Percentiles rank a stretch among this genome's conserved stretches.
These are phyloP conservation scores for Lasius platythorax DNA, from an alignment of 2,888 invertebrate genomes.

Conservation along the genomic window DNA sequence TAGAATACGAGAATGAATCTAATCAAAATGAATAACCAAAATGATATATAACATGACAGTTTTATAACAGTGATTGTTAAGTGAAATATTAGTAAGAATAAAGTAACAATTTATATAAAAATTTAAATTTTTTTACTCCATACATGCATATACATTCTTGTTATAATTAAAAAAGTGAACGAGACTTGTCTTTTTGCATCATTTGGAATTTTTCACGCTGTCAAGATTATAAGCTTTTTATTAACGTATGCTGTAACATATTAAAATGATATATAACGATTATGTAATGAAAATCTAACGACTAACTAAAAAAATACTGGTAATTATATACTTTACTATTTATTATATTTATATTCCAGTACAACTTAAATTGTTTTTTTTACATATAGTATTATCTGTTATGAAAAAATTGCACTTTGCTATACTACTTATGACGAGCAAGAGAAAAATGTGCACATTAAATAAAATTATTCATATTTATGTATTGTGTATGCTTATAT, in stretches of 20 bases:
- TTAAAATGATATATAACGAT: not conserved
- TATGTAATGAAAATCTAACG: not conserved
- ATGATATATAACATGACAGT: not conserved
- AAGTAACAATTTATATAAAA: slow-evolving; percentile 16
- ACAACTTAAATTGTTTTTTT: not conserved
- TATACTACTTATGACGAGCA: not conserved
- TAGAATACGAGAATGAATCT: not conserved
- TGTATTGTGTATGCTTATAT: not conserved
- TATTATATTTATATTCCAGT: not conserved
- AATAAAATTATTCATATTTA: not conserved
- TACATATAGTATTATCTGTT: not conserved
- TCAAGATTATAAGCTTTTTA: not conserved
- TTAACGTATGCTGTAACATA: not conserved
- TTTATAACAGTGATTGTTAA: not conserved
- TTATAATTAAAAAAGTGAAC: not conserved
- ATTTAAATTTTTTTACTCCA: not conserved
- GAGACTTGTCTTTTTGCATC: not conserved
- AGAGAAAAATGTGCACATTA: not conserved
- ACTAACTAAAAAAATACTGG: not conserved
- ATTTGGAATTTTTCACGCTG: not conserved
- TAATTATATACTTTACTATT: not conserved
- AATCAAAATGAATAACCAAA: not conserved
- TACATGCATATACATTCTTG: not conserved
- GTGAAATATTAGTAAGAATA: not conserved
- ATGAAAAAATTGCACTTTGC: not conserved